Evolutionary conservation across 2,888 invertebrate genomes (phyloP), one percentile per base, ranked within the genome.

Genomic region (Agrotis segetum): DNA sequence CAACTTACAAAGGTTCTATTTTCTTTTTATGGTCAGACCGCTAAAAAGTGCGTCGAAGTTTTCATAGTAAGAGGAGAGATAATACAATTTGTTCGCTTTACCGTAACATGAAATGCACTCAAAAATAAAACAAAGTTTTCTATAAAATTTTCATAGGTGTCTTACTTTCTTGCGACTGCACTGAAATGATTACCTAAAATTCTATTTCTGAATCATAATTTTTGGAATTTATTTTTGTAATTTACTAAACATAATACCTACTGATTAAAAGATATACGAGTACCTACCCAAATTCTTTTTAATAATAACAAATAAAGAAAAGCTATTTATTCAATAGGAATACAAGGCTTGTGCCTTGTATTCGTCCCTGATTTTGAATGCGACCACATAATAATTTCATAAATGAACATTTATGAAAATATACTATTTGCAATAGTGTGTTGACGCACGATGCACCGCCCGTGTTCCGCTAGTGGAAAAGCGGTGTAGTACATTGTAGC

Each of bases 401-500:
- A 64, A 47, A 64, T 56, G 13, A 67, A 56, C 63, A 63, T 71
- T 72, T 29, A 72, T 59, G 47, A 73, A 72, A 60, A 59, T 67
- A 61, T 56, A 65, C 55, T 66, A 72, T 66, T 75, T 74, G 82
- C 71, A 71, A 71, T 68, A 73, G 68, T 65, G 76, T 82, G 74
- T 72, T 78, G 83, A 88, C 79, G 87, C 82, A 86, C 88, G 85
- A 85, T 90, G 92, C 91, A 91, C 78, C 86, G 87, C 80, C 85
- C 88, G 79, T 87, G 85, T 87, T 81, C 86, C 85, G 90, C 89
- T 92, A 93, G 92, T 91, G 92, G 91, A 91, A 93, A 92, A 92
- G 89, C 92, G 88, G 88, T 93, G 92, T 93, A 93, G 92, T 92
- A 95, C 95, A 94, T 93, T 95, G 95, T 95, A 94, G 90, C 92